Evolutionary conservation across 2,797 vertebrate species (phyloP).

Genomic region (Sarcoramphus papa): DNA sequence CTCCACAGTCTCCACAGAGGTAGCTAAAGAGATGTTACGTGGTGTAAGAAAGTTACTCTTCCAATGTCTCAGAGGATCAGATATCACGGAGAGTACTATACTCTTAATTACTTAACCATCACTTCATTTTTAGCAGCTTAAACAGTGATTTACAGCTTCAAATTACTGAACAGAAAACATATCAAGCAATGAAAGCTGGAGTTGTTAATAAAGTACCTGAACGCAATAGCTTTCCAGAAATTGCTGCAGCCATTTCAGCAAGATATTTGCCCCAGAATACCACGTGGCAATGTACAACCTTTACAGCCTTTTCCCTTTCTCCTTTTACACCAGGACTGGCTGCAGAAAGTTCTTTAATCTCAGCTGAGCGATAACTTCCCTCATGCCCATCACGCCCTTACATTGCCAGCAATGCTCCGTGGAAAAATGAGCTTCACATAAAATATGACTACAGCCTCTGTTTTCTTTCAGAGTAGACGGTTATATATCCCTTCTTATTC

Average conservation of each 20-base stretch:
- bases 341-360: neutral
- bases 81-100: constrained; percentile 29
- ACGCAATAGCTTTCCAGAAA: neutral
- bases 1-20: neutral
- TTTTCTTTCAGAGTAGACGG: neutral
- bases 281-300: neutral
- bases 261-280: neutral
- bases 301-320: neutral
- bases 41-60: constrained; percentile 13
- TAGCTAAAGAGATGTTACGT: neutral
- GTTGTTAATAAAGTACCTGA: neutral
- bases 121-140: constrained; percentile 55
- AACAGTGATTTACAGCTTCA: constrained; percentile 37
- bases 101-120: constrained; percentile 43
- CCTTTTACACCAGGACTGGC: neutral
- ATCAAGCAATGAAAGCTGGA: constrained; percentile 46
- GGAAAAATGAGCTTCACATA: neutral
- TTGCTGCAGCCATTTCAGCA: neutral
- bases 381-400: rapidly evolving
- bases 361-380: neutral
- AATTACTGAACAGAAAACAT: constrained; percentile 45
- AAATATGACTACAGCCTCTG: neutral
- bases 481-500: neutral
- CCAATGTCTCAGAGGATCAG: constrained; percentile 11
- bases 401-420: neutral